These are phyloP conservation scores for Cheilosia vernalis DNA, from an alignment of 2,888 invertebrate genomes.

Conservation along the genomic window DNA sequence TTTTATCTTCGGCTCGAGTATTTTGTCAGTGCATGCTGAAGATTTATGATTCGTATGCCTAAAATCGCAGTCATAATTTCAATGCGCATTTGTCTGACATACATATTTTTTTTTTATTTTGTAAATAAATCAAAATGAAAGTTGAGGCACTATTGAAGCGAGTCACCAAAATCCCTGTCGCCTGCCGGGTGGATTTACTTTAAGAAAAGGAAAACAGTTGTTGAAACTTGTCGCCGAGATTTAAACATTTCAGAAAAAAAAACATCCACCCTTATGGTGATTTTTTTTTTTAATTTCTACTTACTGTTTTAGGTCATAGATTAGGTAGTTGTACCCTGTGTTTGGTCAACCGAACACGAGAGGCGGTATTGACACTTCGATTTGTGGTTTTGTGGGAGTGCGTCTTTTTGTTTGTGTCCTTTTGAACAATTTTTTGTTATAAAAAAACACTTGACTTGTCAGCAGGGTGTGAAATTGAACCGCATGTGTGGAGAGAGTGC, in stretches of 20 bases:
- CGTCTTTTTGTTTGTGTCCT: constrained; percentile 27
- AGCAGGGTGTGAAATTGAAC: constrained; percentile 18
- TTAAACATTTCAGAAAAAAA: neutral
- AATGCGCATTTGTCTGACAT: constrained; percentile 57
- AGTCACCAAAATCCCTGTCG: constrained; percentile 18
- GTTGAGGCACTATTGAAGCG: constrained; percentile 3
- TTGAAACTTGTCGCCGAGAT: constrained; percentile 17
- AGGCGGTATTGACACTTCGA: constrained; percentile 24
- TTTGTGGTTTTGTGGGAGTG: constrained; percentile 22
- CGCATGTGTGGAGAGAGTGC: neutral
- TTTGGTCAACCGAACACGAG: constrained; percentile 26
- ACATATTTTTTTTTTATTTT: constrained; percentile 45
- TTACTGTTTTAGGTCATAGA: constrained; percentile 50
- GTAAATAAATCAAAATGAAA: constrained; percentile 36
- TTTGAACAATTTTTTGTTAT: constrained; percentile 23
- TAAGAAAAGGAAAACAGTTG: constrained; percentile 29
- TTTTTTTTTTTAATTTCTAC: constrained; percentile 1
- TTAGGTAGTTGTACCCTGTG: constrained; percentile 11
- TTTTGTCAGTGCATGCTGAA: constrained; percentile 62
- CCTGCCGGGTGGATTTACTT: neutral
- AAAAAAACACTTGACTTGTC: constrained; percentile 32
- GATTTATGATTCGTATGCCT: constrained; percentile 58
- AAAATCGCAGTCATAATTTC: constrained; percentile 52
- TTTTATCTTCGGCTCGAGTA: constrained; percentile 55
- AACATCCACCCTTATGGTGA: constrained; percentile 5